These are phyloP conservation scores for Capreolus pygargus DNA, from an alignment of 2,113 vertebrate species.

Conservation along the genomic window DNA sequence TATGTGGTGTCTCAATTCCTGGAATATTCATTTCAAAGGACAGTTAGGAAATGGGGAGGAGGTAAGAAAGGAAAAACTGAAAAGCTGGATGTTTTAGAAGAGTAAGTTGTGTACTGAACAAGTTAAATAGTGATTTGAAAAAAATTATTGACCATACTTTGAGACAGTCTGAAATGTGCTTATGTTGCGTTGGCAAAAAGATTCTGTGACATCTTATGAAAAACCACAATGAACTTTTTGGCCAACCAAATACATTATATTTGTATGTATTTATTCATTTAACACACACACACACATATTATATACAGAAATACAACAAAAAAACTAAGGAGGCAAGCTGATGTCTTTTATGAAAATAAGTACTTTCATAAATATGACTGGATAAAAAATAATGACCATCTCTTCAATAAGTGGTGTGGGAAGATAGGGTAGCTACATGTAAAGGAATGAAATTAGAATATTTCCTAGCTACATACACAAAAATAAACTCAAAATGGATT, in stretches of 20 bases:
- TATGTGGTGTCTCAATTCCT: not conserved
- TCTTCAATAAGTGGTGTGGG: not conserved
- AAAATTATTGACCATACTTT: not conserved
- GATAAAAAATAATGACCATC: not conserved
- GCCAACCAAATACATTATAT: not conserved
- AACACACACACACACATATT: not conserved
- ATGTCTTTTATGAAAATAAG: not conserved
- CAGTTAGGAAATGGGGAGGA: constrained; percentile 1
- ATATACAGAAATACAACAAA: not conserved
- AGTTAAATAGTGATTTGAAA: not conserved
- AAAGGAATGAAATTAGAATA: not conserved
- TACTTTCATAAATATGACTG: not conserved
- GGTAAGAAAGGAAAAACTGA: not conserved
- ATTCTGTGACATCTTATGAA: not conserved
- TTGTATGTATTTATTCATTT: not conserved
- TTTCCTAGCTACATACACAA: not conserved
- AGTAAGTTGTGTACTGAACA: not conserved
- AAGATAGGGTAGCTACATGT: not conserved
- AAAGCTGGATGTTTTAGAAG: not conserved
- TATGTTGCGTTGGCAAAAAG: not conserved
- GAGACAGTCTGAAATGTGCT: not conserved
- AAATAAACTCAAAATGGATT: not conserved
- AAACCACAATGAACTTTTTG: not conserved
- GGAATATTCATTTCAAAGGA: constrained; percentile 18
- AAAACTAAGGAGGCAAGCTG: not conserved